Evolutionary conservation across 1,140 invertebrate genomes (phyloP), one percentile per base, ranked within the genome.

Genomic region (Latrodectus geometricus): DNA sequence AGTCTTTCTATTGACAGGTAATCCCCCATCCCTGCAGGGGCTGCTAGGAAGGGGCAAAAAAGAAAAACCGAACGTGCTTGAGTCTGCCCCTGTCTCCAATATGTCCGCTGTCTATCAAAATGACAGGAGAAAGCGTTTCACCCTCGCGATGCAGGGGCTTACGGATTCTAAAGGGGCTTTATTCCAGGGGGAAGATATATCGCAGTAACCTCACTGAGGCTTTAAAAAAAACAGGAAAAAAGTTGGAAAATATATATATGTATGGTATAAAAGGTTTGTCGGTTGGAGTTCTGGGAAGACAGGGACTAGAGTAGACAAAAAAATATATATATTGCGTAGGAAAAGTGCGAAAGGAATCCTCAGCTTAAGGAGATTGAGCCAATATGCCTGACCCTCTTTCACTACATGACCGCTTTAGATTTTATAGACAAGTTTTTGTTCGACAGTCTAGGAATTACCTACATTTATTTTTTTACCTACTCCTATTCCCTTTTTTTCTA

Each of bases 61-160:
- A 68, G 77, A 79, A 74, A 56, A 79, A 49, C 65, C 56, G 49
- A 48, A 20, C 20, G n/a, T 17, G n/a, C 75, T 17, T 9, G 14
- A 15, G n/a, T 35, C 70, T 76, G 35, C 48, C 49, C 75, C 75
- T 86, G 84, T 86, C 84, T 79, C 84, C 84, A 86, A 86, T 86
- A 86, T 86, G 84, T 86, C 84, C 75, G 74, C 76, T 86, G 84
- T 86, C 84, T 86, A 86, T 86, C 84, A 86, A 86, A 77, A 70
- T 86, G 84, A 86, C 84, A 86, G 56, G 66, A 65, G 74, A 69
- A 73, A 73, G 76, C 84, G 75, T 78, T 85, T 85, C 54, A 15
- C 9, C 69, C 14, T 21, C 50, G 65, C 9, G 23, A 54, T 56
- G 66, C 61, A 23, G 52, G 61, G 73, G 69, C 69, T 84, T 83